phyloP scores from a whole-genome alignment of 2,113 vertebrate genomes.

The Xiphophorus hellerii region DNA sequence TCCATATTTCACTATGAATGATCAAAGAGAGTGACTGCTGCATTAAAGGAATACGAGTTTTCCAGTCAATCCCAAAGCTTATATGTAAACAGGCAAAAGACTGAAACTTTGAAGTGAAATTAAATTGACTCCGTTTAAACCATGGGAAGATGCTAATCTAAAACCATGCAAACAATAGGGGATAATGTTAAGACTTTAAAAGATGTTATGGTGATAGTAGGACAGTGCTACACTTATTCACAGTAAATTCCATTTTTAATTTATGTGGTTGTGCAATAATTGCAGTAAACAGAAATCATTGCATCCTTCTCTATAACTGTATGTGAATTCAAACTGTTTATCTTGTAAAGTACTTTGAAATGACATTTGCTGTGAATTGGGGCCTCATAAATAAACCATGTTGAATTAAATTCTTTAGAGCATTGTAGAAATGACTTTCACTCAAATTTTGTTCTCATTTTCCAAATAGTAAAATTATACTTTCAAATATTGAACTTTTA shows the following conservation, averaged over 20 bases:
- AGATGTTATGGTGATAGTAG: not conserved
- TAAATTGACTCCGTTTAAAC: not conserved
- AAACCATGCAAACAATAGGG: not conserved
- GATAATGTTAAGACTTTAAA: conserved; percentile 1
- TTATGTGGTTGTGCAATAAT: not conserved
- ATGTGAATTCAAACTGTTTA: not conserved
- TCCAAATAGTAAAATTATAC: not conserved
- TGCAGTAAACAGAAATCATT: not conserved
- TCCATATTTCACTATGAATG: not conserved
- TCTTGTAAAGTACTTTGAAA: not conserved
- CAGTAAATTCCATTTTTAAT: not conserved
- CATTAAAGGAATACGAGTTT: not conserved
- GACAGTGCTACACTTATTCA: not conserved
- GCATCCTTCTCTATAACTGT: not conserved
- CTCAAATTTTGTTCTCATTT: not conserved
- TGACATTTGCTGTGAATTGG: not conserved
- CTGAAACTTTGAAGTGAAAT: not conserved
- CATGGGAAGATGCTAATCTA: conserved; percentile 8
- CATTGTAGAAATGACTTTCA: not conserved
- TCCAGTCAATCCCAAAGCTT: not conserved
- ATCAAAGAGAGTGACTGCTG: not conserved
- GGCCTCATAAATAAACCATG: not conserved
- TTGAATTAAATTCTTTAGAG: not conserved
- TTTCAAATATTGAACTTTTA: not conserved
- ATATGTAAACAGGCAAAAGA: conserved; percentile 15